Conservation (phyloP, 2,797 vertebrate species). For the Gymnodraco acuticeps region DNA sequence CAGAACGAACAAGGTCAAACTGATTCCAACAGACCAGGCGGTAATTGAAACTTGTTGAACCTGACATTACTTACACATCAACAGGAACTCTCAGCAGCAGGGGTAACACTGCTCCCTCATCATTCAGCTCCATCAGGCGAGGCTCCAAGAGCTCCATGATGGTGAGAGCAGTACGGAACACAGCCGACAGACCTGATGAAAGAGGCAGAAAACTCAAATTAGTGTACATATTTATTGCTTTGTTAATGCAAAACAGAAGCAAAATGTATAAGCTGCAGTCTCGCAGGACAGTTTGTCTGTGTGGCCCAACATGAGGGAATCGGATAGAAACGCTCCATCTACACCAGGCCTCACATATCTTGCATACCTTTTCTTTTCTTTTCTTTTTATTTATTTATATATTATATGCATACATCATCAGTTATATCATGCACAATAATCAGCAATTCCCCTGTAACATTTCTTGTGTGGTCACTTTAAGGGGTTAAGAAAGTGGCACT, state of each 20-base stretch:
- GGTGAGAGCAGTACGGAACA: slow-evolving; percentile 79
- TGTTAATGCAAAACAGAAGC: not conserved
- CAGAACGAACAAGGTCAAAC: no score
- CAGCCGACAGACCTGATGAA: slow-evolving; percentile 75
- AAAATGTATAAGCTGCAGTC: not conserved
- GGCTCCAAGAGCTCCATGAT: slow-evolving; percentile 82
- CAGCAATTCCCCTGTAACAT: no score
- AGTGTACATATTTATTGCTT: not conserved
- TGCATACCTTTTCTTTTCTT: no score
- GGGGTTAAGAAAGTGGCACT: no score
- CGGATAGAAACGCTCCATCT: no score
- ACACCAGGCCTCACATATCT: no score
- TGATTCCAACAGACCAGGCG: not conserved
- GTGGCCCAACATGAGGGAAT: no score
- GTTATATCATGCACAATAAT: no score
- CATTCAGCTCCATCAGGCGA: slow-evolving; percentile 76
- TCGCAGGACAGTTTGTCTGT: no score
- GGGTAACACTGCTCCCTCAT: slow-evolving; percentile 77
- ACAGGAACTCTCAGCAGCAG: slow-evolving; percentile 82
- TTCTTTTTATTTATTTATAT: no score
- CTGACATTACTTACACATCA: slow-evolving; percentile 76
- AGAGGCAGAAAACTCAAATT: not conserved
- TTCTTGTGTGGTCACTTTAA: no score
- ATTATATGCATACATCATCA: no score
- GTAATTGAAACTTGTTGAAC: not conserved